These are phyloP conservation scores for Thinocorus orbignyianus DNA, from an alignment of 2,113 vertebrate genomes.

Conservation along the genomic window DNA sequence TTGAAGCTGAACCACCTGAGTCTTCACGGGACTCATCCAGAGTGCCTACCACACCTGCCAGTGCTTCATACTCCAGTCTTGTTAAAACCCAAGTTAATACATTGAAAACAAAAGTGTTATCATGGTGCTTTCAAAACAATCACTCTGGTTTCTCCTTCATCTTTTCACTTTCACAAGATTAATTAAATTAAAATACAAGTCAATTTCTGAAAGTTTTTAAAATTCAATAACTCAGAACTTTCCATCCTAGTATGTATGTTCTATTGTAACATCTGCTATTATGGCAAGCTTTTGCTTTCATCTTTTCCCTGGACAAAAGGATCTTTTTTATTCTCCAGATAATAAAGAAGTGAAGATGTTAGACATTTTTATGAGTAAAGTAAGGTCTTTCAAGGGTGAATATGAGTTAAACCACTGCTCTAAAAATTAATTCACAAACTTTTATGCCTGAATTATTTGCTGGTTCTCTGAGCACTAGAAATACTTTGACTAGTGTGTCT, in stretches of 20 bases:
- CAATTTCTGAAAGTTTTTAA: neutral
- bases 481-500: neutral
- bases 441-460: neutral
- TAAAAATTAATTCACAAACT: neutral
- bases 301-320: neutral
- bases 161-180: neutral
- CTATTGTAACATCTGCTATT: neutral
- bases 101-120: neutral
- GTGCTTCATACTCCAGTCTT: neutral
- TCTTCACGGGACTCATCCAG: neutral
- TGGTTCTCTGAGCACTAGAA: neutral
- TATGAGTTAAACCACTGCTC: neutral
- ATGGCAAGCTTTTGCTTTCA: constrained; percentile 6
- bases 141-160: neutral
- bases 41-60: neutral
- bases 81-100: neutral
- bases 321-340: neutral
- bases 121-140: neutral
- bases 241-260: neutral
- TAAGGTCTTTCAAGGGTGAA: neutral
- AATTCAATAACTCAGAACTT: neutral
- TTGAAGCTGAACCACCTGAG: neutral
- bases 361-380: neutral
- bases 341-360: neutral
- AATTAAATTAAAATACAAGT: neutral